Percentiles rank a stretch among this genome's conserved stretches.
These are phyloP conservation scores for Drosophila eugracilis DNA, from an alignment of 1,140 invertebrate species.

Conservation along the genomic window DNA sequence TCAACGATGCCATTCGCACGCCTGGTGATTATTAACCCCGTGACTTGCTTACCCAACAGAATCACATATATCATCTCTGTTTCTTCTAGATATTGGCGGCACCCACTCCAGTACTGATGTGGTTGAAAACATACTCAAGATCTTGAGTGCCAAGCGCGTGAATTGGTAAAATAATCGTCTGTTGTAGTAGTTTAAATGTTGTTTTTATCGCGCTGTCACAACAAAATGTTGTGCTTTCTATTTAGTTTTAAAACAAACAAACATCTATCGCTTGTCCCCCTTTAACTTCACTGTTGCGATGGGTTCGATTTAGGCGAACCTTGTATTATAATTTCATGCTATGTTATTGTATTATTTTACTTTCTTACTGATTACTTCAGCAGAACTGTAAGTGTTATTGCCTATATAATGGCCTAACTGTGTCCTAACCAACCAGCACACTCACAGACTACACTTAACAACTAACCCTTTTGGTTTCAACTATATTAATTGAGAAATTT, in stretches of 20 bases:
- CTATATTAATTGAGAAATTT: not conserved
- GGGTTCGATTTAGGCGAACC: conserved; percentile 14
- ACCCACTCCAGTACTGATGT: conserved; percentile 89
- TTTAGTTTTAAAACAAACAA: conserved; percentile 43
- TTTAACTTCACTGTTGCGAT: conserved; percentile 48
- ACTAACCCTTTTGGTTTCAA: conserved; percentile 20
- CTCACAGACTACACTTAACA: conserved; percentile 29
- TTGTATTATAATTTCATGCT: conserved; percentile 65
- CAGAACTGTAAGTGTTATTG: conserved; percentile 73
- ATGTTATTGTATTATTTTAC: conserved; percentile 69
- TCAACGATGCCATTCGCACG: conserved; percentile 92
- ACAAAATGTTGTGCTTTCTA: conserved; percentile 57
- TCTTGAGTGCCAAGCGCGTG: conserved; percentile 85
- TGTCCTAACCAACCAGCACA: conserved; percentile 39
- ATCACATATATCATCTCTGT: not conserved
- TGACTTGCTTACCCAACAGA: not conserved
- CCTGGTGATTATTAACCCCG: conserved; percentile 86
- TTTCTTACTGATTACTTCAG: conserved; percentile 48
- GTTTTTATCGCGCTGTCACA: conserved; percentile 34
- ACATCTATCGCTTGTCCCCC: conserved; percentile 65
- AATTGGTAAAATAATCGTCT: conserved; percentile 82
- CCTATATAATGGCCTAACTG: conserved; percentile 22
- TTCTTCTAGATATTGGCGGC: conserved; percentile 88
- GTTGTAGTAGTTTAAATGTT: conserved; percentile 35
- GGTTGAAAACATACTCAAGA: conserved; percentile 89